These are phyloP conservation scores for Mechanitis messenoides DNA, from an alignment of 2,888 invertebrate species.

Conservation along the genomic window DNA sequence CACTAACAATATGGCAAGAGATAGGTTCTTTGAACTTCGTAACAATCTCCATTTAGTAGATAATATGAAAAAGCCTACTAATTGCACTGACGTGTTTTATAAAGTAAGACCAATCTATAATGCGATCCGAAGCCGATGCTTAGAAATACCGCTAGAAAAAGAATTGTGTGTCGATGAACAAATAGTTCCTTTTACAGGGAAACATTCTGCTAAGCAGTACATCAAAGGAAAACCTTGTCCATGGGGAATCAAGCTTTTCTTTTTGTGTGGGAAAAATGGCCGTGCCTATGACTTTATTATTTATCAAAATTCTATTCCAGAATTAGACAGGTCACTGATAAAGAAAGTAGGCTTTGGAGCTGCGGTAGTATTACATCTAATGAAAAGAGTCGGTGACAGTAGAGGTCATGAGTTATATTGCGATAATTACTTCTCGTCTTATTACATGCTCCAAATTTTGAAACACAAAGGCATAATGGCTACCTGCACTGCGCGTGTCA, in stretches of 20 bases:
- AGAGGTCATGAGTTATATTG: conserved; percentile 4
- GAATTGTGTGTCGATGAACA: conserved; percentile 21
- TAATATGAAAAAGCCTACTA: conserved; percentile 16
- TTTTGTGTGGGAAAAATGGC: conserved; percentile 9
- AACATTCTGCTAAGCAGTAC: conserved; percentile 8
- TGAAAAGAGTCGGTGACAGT: conserved; percentile 5
- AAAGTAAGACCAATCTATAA: conserved; percentile 29
- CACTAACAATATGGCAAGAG: conserved; percentile 11
- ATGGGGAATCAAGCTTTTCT: conserved; percentile 11
- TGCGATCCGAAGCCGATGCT: conserved; percentile 25
- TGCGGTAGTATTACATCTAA: conserved; percentile 3
- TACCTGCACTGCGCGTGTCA: conserved; percentile 25
- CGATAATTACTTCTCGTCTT: conserved; percentile 9
- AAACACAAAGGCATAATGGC: conserved; percentile 26
- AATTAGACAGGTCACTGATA: conserved; percentile 4
- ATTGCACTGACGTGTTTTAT: conserved; percentile 24
- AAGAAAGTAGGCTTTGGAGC: conserved; percentile 3
- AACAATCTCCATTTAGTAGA: conserved; percentile 23
- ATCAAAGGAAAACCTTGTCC: conserved; percentile 8
- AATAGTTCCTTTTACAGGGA: conserved; percentile 11
- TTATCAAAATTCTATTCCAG: conserved; percentile 7
- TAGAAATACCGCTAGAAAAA: conserved; percentile 26
- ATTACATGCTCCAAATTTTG: conserved; percentile 21
- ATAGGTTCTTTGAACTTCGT: conserved; percentile 3
- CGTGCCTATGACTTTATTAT: conserved; percentile 7